Evolutionary conservation across 2,113 vertebrate species (phyloP), one percentile per base, ranked within the genome.

Genomic region (Antennarius striatus): DNA sequence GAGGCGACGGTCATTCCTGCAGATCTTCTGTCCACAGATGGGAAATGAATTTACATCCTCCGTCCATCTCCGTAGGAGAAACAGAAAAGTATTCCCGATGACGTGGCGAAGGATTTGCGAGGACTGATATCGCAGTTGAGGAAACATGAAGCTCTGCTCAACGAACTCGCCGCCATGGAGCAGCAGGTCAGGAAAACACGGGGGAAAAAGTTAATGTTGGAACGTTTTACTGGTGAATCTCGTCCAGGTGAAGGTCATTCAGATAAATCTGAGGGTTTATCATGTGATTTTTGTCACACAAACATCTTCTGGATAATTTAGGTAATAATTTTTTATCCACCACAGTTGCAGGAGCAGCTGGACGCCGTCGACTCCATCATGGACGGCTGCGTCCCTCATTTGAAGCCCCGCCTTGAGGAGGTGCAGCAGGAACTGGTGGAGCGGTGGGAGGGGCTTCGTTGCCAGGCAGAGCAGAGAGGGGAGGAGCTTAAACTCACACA

Each of bases 341-440:
- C 5, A 10, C 64, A 98, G 96, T 78, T 97, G 11, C 95, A 95
- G 89, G 93, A 94, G 57, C 89, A 95, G 79, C 71, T 96, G 76
- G 93, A 92, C 43, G 66, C 76, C 1, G 85, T 88, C 0, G 90
- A 89, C 12, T 6, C 12, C 0, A 43, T 93, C 54, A 77, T 94
- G 84, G 57, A 77, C n/a, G 71, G 68, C 3, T 92, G 91, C 62
- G 81, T 89, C 0, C 59, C 85, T 12, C 77, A 83, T 30, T 86
- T 94, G 72, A 89, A 76, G 57, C 71, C 45, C 5, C 71, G 76
- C 0, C 78, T 97, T 12, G 91, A 90, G 80, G 68, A 87, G 22
- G 89, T 86, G 48, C 95, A 96, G 75, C 88, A 93, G 75, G 88
- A 93, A 13, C 81, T 96, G 82, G 87, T 81, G 22, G 91, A 92